Evolutionary conservation across 2,888 invertebrate species (phyloP), one percentile per base, ranked within the genome.

Genomic region (Drosophila diplacantha): DNA sequence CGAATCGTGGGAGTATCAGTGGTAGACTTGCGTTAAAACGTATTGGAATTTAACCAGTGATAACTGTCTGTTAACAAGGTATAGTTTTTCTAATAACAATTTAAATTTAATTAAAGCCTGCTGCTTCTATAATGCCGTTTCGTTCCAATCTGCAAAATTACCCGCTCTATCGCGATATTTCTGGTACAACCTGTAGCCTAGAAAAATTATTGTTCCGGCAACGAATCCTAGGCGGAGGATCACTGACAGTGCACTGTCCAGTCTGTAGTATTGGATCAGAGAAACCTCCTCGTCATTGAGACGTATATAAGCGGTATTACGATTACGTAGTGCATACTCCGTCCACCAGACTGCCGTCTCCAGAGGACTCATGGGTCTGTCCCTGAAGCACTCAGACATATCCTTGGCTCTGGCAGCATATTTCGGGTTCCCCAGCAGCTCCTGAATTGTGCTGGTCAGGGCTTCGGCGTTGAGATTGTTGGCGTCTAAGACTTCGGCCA

Each of bases 291-390:
- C 68, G 3, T 71, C 69, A 0, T 76, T 70, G 2, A 74, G 66
- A 0, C 81, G 75, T 73, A 85, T 73, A 35, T 86, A 85, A 8
- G 71, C 49, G 0, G 82, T 83, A 2, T 86, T 82, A 0, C 77
- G 60, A 41, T 86, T 80, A 0, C 85, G 75, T 6, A 86, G 32
- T 4, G 83, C 84, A 46, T 86, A 86, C n/a, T 86, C 86, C 0
- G 85, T 85, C 86, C 86, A 86, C 71, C 81, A 86, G 5, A 86
- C 59, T 5, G 86, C 86, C 3, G 49, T 73, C 0, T 86, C 75
- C 9, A 86, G 39, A 0, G 85, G 83, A n/a, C 44, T 70, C 69
- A 75, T 68, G 0, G 85, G 84, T 11, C 75, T 72, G 50, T 85
- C 85, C 0, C 52, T 57, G 5, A 79, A 72, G 5, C 62, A 62